Conservation (phyloP, 2,888 invertebrate genomes). For the Diarsia rubi region DNA sequence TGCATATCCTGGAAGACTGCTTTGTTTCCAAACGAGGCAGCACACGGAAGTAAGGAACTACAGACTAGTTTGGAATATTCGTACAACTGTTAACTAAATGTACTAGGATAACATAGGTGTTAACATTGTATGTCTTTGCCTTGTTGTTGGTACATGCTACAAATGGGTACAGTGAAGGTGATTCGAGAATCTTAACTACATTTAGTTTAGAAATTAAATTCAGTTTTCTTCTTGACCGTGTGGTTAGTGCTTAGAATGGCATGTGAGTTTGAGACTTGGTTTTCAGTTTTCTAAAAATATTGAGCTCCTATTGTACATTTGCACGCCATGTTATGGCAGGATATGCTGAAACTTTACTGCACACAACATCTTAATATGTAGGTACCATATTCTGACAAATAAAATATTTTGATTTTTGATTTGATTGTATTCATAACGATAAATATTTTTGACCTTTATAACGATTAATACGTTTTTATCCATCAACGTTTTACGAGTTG, state of each 20-base stretch:
- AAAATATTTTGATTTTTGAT: no score
- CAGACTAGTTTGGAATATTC: slow-evolving; percentile 6
- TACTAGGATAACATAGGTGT: slow-evolving; percentile 1
- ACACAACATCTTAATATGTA: no score
- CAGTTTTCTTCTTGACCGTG: no score
- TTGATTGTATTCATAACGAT: neutral
- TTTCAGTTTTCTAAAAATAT: neutral
- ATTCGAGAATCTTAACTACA: neutral
- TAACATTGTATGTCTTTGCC: neutral
- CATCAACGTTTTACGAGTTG: neutral
- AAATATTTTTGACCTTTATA: neutral
- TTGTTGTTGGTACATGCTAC: neutral
- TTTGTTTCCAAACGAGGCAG: slow-evolving; percentile 39
- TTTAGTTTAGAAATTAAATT: neutral
- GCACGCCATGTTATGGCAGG: no score
- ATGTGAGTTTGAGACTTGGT: no score
- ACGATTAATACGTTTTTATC: neutral
- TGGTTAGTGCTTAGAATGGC: no score
- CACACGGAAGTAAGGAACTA: slow-evolving; percentile 6
- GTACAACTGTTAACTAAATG: neutral
- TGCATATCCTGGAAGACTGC: slow-evolving; percentile 33
- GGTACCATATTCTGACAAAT: no score
- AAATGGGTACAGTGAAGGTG: neutral
- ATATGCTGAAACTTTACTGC: no score
- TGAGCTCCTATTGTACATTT: no score